Evolutionary conservation across 2,113 vertebrate genomes (phyloP), one percentile per base, ranked within the genome.

Genomic region (Lepidothrix coronata): DNA sequence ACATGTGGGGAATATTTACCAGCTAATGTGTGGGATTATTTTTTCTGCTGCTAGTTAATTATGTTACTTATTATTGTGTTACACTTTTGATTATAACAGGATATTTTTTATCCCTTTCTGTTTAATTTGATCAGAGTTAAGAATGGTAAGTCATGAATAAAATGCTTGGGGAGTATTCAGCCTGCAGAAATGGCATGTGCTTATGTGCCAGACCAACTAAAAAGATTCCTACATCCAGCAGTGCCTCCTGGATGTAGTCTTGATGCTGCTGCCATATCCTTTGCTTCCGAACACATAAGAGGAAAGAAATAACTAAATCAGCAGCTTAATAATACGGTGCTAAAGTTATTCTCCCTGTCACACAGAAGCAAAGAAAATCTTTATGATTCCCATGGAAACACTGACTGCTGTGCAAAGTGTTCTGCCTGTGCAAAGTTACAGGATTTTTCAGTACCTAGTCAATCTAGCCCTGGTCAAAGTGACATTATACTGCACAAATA

Each of bases 321-420:
- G 25, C 30, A 84, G 25, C 28, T 41, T 61, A 43, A 80, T 65
- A 65, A 37, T 66, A 89, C 2, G 7, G 19, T 7, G 54, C 61
- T 70, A 1, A 91, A 80, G 68, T 81, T 74, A 80, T 65, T 95
- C n/a, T 72, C 28, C 39, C 44, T 83, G n/a, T 66, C 37, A 73
- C 21, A 59, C 10, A 66, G 41, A 93, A 94, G 37, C 73, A 75
- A 55, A 63, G 46, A 51, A 80, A 73, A 44, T 80, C 52, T 51
- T 55, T 65, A 31, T 46, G 58, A 88, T 86, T 96, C 63, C 94
- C 46, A 66, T 95, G 81, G 92, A 91, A 94, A 73, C 61, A 35
- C 55, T 12, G n/a, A 13, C 44, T 79, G 39, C 49, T 81, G 55
- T 74, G 43, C 58, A 54, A 11, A 19, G n/a, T 78, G 48, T 72